Evolutionary conservation across 2,113 vertebrate species (phyloP).

Genomic region (Cottus gobio): DNA sequence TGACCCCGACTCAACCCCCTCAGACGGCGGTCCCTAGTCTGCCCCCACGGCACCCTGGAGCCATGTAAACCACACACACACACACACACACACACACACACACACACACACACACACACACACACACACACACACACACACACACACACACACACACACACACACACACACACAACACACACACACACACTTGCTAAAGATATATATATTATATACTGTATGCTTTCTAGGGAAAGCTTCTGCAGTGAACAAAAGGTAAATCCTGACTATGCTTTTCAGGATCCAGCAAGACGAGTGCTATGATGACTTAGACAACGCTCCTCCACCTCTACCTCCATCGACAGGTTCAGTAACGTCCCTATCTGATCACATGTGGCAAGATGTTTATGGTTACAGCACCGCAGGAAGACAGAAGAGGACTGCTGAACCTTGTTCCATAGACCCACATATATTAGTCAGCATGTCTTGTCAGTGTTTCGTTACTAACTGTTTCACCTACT

Average conservation of each 20-base stretch:
- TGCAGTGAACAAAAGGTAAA: neutral
- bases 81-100: neutral
- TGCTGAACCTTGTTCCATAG: neutral
- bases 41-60: slow-evolving; percentile 85
- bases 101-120: neutral
- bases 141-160: neutral
- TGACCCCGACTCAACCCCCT: slow-evolving; percentile 55
- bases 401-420: neutral
- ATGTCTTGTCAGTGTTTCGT: neutral
- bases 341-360: slow-evolving; percentile 53
- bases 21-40: slow-evolving; percentile 80
- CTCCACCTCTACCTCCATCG: slow-evolving; percentile 65
- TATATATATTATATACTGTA: no score
- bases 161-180: neutral
- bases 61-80: slow-evolving; percentile 64
- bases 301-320: slow-evolving; percentile 81
- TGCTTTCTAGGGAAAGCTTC: neutral
- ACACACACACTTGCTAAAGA: neutral
- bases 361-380: neutral
- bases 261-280: slow-evolving; percentile 52
- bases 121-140: neutral
- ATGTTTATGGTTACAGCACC: neutral
- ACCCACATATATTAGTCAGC: neutral
- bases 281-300: slow-evolving; percentile 84
- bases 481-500: neutral